phyloP scores from a whole-genome alignment of 2,888 invertebrate genomes.

The Strigamia crassipes region DNA sequence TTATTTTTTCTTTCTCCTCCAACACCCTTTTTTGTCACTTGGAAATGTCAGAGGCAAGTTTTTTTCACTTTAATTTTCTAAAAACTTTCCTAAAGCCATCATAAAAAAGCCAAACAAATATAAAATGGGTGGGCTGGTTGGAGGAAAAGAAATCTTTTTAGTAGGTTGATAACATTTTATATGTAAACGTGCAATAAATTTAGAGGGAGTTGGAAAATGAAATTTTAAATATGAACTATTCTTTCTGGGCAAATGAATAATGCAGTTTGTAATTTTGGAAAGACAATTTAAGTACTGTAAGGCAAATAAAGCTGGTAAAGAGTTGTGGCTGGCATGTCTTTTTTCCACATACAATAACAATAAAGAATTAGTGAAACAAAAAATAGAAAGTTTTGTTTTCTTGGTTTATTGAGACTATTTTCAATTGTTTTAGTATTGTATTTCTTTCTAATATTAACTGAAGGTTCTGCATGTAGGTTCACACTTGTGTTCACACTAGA shows the following conservation, averaged over 20 bases:
- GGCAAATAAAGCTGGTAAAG: background rate
- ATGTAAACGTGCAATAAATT: conserved; percentile 10
- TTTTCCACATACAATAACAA: too few species aligned
- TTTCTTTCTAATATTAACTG: too few species aligned
- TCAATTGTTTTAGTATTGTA: too few species aligned
- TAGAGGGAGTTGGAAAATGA: background rate
- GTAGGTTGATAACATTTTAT: background rate
- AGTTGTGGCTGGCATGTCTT: too few species aligned
- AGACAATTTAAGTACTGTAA: background rate
- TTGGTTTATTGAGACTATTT: too few species aligned
- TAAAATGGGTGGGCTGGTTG: background rate
- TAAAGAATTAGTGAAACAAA: too few species aligned
- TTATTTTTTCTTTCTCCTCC: background rate
- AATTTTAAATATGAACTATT: background rate
- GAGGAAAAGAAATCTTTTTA: background rate
- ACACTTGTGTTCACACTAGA: too few species aligned
- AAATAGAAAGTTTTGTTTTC: too few species aligned
- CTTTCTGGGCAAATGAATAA: background rate
- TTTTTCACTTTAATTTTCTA: background rate
- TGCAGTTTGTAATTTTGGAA: background rate
- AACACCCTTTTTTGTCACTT: background rate
- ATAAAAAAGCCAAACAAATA: background rate
- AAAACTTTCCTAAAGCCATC: background rate
- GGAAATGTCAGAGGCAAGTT: background rate
- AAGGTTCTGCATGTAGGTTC: too few species aligned